phyloP scores from a whole-genome alignment of 2,888 invertebrate genomes.

The Sericinus montela region DNA sequence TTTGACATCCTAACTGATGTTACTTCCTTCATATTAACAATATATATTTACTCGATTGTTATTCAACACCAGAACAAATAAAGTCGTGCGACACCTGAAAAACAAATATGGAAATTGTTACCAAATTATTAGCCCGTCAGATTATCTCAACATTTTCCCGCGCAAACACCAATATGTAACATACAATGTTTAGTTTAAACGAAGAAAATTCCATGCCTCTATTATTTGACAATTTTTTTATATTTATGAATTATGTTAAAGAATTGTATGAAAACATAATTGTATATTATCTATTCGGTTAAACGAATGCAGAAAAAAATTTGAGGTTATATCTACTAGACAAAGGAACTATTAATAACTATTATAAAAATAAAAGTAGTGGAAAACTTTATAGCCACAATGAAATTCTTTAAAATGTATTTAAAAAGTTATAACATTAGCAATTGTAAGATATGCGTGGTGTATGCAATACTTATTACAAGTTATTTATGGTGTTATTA shows the following conservation, averaged over 20 bases:
- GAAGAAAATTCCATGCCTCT: too few species aligned
- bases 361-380: too few species aligned
- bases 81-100: slow-evolving; percentile 27
- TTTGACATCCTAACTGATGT: slow-evolving; percentile 26
- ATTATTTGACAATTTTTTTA: too few species aligned
- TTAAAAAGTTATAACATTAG: neutral
- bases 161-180: too few species aligned
- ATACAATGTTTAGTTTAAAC: too few species aligned
- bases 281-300: neutral
- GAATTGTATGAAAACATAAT: too few species aligned
- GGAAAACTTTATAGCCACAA: too few species aligned
- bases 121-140: too few species aligned
- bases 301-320: slow-evolving; percentile 14
- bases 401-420: too few species aligned
- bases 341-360: neutral
- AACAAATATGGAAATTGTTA: neutral
- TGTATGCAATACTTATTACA: neutral
- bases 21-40: neutral
- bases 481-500: slow-evolving; percentile 30
- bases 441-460: neutral
- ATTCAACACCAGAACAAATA: neutral
- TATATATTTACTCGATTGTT: neutral
- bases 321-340: slow-evolving; percentile 40
- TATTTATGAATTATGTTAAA: too few species aligned
- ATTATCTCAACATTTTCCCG: too few species aligned